These are phyloP conservation scores for Lamprologus lemairii DNA, from an alignment of 2,113 vertebrate genomes.

Conservation along the genomic window DNA sequence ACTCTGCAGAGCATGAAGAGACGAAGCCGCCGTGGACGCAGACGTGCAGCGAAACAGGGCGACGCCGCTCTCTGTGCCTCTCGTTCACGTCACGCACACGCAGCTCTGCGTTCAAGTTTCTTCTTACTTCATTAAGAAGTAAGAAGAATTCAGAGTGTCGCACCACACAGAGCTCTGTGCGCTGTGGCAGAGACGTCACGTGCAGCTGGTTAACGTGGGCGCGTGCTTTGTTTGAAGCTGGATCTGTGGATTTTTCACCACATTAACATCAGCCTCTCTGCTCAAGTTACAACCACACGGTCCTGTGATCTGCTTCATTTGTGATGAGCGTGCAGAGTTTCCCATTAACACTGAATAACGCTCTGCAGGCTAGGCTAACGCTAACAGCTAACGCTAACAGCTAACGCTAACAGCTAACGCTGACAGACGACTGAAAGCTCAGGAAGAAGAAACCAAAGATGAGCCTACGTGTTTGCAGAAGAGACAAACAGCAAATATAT, in stretches of 20 bases:
- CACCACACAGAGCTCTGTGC: fast-evolving
- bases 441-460: not conserved
- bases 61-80: not conserved
- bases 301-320: not conserved
- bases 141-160: not conserved
- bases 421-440: fast-evolving
- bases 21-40: not conserved
- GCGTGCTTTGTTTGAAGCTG: not conserved
- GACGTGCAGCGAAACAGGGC: not conserved
- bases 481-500: not conserved
- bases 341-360: not conserved
- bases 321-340: not conserved
- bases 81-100: not conserved
- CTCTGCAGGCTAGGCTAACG: fast-evolving
- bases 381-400: not conserved
- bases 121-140: not conserved
- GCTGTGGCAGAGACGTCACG: not conserved
- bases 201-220: not conserved
- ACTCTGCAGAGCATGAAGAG: not conserved
- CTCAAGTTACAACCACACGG: not conserved
- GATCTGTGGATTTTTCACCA: not conserved
- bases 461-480: not conserved
- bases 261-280: not conserved
- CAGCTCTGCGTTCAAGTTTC: fast-evolving
- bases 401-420: no score